Base-by-base conservation (phyloP, 2,888 invertebrate species). In the Teleiodes luculella region DNA sequence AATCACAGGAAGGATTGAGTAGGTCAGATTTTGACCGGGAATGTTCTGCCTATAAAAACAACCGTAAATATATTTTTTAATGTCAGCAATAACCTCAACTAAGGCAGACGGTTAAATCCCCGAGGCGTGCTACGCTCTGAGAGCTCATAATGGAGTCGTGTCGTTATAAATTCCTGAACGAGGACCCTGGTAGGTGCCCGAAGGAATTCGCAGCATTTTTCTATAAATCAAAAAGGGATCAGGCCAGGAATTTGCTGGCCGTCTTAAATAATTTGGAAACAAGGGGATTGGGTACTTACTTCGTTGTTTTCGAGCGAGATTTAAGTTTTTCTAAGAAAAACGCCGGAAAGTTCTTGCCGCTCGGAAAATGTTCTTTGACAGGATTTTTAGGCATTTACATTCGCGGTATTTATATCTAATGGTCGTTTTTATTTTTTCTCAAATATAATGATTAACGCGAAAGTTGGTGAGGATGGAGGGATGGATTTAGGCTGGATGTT, bases 141-240 rank as follows among this genome's bases (percentile, higher is more conserved):
- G 39, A 18, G 20, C 39, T 16, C 39, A 11, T 41, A 41, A 41
- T 18, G 20, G 18, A 41, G 18, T 41, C 18, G 18, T 20, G 10
- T 20, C 8, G 39, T 41, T 16, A 41, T 41, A 41, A 41, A 41
- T 41, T 18, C 39, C 11, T 33, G 8, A 33, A 8, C 10, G 8
- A 28, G 28, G 28, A 11, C 28, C 43, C 43, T 6, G 13, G 13
- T 13, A 33, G 11, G 11, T 28, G 13, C 28, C 43, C 43, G 14
- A 10, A 43, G 43, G 43, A 43, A 43, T 43, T 43, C 13, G 13
- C 24, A 43, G 43, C 28, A 43, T 43, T 43, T 43, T 43, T 43
- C 20, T 43, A 43, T 43, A 43, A 43, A 43, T 43, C 43, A 43
- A n/a, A 20, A 20, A 6, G n/a, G 41, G 43, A 43, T 41, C 7